Percentiles rank a stretch among this genome's conserved stretches.
phyloP scores from a whole-genome alignment of 2,113 vertebrate species.

The Eonycteris spelaea region DNA sequence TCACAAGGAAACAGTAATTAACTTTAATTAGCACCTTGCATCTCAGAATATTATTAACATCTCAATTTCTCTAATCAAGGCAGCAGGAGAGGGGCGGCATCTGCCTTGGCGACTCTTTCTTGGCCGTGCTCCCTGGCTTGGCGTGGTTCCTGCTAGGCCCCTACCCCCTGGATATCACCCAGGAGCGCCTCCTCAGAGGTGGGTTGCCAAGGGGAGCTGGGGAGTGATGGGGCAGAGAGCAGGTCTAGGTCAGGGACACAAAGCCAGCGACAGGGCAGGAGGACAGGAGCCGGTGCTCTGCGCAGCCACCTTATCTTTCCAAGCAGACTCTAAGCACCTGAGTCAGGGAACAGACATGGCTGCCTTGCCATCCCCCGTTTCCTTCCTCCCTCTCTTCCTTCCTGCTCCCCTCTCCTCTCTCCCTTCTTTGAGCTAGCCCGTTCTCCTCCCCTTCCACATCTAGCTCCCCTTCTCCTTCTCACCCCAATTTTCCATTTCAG shows the following conservation, averaged over 20 bases:
- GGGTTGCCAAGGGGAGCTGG: conserved; percentile 9
- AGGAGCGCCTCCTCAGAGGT: background rate
- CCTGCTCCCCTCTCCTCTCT: too few species aligned
- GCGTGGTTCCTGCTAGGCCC: conserved; percentile 32
- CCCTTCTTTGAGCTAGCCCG: background rate
- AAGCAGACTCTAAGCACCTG: background rate
- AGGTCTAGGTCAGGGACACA: background rate
- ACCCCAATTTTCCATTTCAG: background rate
- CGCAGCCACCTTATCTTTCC: background rate
- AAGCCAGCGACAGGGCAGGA: background rate
- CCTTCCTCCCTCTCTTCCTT: too few species aligned
- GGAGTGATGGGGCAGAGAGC: background rate
- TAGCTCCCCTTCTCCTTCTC: background rate
- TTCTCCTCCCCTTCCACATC: background rate
- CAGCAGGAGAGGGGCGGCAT: conserved; percentile 74
- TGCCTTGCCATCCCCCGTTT: background rate
- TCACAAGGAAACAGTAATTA: conserved; percentile 81
- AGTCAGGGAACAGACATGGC: background rate
- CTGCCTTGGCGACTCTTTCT: conserved; percentile 71
- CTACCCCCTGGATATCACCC: conserved; percentile 31
- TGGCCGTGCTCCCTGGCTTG: conserved; percentile 58
- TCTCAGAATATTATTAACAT: conserved; percentile 80
- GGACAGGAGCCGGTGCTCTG: background rate
- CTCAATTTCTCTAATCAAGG: conserved; percentile 81
- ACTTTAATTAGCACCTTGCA: conserved; percentile 81